Evolutionary conservation across 2,113 vertebrate genomes (phyloP), one percentile per base, ranked within the genome.

Genomic region (Atractosteus spatula): DNA sequence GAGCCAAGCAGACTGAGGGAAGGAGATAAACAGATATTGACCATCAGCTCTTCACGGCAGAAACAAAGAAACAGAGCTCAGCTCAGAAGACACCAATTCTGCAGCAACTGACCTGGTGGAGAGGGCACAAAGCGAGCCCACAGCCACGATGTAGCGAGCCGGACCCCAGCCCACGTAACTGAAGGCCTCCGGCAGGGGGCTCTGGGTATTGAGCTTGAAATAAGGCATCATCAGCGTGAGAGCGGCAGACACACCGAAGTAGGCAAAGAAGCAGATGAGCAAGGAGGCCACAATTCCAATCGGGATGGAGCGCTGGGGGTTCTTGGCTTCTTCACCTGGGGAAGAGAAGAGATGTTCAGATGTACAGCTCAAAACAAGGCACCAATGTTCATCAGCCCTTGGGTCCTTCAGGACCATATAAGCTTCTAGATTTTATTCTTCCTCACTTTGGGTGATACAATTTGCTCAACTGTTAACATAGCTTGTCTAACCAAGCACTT

Each of bases 141-240:
- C 79, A 0, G 97, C 96, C 45, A 98, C 96, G 0, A 95, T 91
- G 0, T 99, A 99, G 45, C 91, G 90, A 41, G 96, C 96, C 0
- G 96, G 93, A 7, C 85, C 88, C 96, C 97, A 99, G 41, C 90
- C 93, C 2, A 96, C 91, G 0, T 85, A 59, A 64, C 83, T 91
- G 87, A 98, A 99, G 64, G 97, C 97, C 74, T 94, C 93, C 0
- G 97, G 97, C 76, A 99, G 85, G 4, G 97, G 96, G 71, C 97
- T 99, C 54, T 92, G 81, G 0, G 86, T 88, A 77, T 93, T 84
- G 77, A 99, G 91, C 76, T 82, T 76, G 79, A 93, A 98, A 84
- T 98, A 99, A 2, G 97, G 97, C 86, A 98, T 97, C 97, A 99
- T 98, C 69, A 98, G 85, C 0, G 96, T 99, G 51, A 99, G 92